phyloP scores from a whole-genome alignment of 2,888 invertebrate genomes.

The Protophormia terraenovae region DNA sequence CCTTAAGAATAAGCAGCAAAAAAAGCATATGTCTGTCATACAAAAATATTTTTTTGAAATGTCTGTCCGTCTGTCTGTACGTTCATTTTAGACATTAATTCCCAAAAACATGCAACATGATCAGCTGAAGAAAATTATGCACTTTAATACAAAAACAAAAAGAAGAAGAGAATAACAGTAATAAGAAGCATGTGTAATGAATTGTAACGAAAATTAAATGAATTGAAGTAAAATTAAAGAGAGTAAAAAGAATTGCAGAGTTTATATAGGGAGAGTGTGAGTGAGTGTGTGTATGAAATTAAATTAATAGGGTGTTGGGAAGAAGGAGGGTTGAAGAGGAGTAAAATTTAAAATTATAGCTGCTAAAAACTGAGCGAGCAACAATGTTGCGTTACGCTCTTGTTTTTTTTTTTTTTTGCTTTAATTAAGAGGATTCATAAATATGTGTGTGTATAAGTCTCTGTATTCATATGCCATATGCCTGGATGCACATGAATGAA shows the following conservation, averaged over 20 bases:
- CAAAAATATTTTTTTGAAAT: neutral
- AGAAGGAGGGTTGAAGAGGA: conserved; percentile 14
- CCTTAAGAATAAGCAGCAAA: neutral
- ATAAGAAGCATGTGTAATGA: conserved; percentile 20
- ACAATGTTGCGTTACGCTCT: neutral
- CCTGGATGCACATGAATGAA: conserved; percentile 49
- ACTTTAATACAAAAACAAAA: no score
- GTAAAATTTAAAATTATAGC: conserved; percentile 44
- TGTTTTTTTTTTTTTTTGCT: neutral
- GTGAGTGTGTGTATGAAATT: neutral
- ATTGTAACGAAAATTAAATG: conserved; percentile 35
- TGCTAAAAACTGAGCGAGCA: conserved; percentile 46
- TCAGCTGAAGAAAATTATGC: conserved; percentile 54
- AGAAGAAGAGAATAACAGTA: no score
- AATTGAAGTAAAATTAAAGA: neutral
- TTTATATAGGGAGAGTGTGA: neutral
- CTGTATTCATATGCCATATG: conserved; percentile 19
- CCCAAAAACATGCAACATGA: conserved; percentile 47
- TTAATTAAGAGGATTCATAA: conserved; percentile 28
- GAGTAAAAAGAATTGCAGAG: no score
- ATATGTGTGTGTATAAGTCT: neutral
- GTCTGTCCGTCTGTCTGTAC: neutral
- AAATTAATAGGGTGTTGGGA: no score
- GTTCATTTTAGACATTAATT: neutral
- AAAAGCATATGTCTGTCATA: conserved; percentile 46